phyloP scores from a whole-genome alignment of 2,113 vertebrate species.

The Bambusicola thoracicus region DNA sequence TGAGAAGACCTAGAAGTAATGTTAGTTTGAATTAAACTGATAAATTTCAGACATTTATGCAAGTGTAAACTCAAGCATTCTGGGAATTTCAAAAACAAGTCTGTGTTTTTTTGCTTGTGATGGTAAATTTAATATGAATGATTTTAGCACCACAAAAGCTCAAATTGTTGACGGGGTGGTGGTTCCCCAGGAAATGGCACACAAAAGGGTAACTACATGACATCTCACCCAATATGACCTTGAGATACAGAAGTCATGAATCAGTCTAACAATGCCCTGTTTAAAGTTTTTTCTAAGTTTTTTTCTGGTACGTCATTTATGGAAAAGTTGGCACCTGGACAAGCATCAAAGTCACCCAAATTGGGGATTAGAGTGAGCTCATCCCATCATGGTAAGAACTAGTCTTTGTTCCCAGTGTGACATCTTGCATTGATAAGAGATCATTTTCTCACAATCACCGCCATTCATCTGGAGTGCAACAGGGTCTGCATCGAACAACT shows the following conservation, averaged over 20 bases:
- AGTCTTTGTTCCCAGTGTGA: constrained; percentile 80
- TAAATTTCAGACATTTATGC: background rate
- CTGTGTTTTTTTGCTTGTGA: background rate
- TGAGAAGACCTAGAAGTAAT: background rate
- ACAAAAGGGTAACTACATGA: constrained; percentile 16
- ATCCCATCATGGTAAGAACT: constrained; percentile 79
- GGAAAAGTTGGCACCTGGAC: constrained; percentile 75
- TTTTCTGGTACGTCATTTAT: constrained; percentile 49
- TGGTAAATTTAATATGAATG: background rate
- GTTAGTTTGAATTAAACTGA: background rate
- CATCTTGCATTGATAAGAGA: constrained; percentile 76
- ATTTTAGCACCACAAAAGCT: background rate
- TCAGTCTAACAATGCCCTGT: constrained; percentile 29
- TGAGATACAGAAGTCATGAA: constrained; percentile 39
- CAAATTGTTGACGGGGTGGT: background rate
- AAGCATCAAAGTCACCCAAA: constrained; percentile 71
- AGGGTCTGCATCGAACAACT: constrained; percentile 76
- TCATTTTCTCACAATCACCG: constrained; percentile 82
- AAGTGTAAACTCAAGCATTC: background rate
- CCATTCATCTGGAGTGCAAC: constrained; percentile 80
- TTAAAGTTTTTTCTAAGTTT: background rate
- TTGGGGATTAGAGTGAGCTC: constrained; percentile 77
- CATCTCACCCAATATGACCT: constrained; percentile 59
- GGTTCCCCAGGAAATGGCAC: background rate
- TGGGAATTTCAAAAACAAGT: background rate